phyloP scores from a whole-genome alignment of 1,140 invertebrate genomes.

The Megalopta genalis region DNA sequence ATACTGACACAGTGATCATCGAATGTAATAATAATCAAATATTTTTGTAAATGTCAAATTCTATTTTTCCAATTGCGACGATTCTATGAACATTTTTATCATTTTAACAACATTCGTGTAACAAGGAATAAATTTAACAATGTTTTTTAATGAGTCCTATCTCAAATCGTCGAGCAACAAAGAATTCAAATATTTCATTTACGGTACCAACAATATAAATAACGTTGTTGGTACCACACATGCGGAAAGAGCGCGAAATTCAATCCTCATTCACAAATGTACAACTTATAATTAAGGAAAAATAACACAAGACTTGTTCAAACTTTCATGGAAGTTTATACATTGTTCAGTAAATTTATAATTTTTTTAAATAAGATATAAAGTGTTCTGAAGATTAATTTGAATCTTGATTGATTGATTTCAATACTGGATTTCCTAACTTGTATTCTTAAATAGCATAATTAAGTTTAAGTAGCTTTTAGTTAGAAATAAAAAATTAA shows the following conservation, averaged over 20 bases:
- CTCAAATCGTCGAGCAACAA: background rate
- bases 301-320: no score
- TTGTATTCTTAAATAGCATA: no score
- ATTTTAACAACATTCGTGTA: background rate
- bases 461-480: no score
- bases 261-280: background rate
- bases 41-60: slow-evolving; percentile 17
- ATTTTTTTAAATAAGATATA: no score
- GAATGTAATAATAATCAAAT: slow-evolving; percentile 14
- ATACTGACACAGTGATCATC: slow-evolving; percentile 12
- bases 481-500: no score
- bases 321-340: no score
- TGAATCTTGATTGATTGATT: no score
- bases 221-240: background rate
- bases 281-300: no score
- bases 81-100: background rate
- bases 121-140: background rate
- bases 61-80: background rate
- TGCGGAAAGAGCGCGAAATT: background rate
- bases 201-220: background rate
- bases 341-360: no score
- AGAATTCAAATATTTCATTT: no score
- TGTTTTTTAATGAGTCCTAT: background rate
- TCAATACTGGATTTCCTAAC: no score
- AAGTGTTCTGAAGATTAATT: no score